Base-by-base conservation (phyloP, 2,888 invertebrate genomes). In the Tortrix viridana region DNA sequence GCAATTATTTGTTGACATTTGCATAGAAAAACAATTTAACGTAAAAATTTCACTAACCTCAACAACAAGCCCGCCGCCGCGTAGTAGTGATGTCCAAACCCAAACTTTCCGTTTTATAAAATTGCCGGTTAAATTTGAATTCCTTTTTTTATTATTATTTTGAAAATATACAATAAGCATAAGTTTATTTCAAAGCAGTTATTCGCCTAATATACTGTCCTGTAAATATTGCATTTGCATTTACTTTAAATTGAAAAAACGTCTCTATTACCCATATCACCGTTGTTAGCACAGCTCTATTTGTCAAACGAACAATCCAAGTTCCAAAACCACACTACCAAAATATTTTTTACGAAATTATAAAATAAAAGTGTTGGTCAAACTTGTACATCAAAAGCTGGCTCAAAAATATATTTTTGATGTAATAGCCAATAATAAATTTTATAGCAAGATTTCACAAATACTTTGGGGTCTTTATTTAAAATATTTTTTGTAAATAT, bases 31-130 rank as follows among this genome's bases (percentile, higher is more conserved):
- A 80, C 74, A 80, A 69, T 74, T 76, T 82, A 78, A 79, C 70
- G 66, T 71, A 71, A 78, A 75, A 79, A 82, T 77, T 76, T 71
- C 69, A 85, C 88, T 90, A 91, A 91, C 91, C 91, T 91, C 87
- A 85, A 82, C 79, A 82, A 70, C 77, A 80, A 79, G 76, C 76
- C 80, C 82, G 80, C 86, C 84, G 84, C 82, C 81, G 85, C 84
- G 76, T 75, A 79, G 74, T 83, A 83, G 84, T 80, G 84, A 60
- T 80, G 80, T 66, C 9, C 26, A 65, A 66, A 65, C 47, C 12
- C 26, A 56, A 57, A 44, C 38, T 56, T 52, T 23, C 23, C 62
- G 62, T 43, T 50, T 50, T 50, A 23, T 20, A 6, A n/a, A 12
- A 20, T 1, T 26, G n/a, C 12, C 20, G 46, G 12, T 26, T 48